A percentile compares a stretch with the other conserved stretches of the same genome.
Evolutionary conservation across 2,113 vertebrate species (phyloP).

Genomic region (Ploceus nigricollis): DNA sequence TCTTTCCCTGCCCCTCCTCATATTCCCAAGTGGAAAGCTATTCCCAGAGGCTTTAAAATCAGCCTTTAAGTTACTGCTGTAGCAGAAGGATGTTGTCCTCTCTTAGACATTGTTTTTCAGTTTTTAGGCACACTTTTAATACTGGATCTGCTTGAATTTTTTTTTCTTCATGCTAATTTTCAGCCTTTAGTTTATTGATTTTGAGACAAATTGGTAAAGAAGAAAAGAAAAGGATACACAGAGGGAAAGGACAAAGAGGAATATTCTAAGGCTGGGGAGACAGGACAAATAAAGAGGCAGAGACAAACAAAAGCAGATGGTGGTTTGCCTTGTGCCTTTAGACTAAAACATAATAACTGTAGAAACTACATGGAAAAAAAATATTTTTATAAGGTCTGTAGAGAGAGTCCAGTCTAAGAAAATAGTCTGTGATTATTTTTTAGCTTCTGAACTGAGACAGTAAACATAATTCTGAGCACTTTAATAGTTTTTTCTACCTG

Average conservation of each 20-base stretch:
- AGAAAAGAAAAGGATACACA: neutral
- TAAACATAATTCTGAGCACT: neutral
- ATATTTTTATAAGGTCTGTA: neutral
- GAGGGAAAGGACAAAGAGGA: neutral
- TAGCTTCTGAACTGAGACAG: neutral
- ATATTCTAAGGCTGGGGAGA: neutral
- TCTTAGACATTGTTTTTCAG: neutral
- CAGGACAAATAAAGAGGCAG: neutral
- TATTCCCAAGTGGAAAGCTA: neutral
- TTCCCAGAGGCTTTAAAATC: neutral
- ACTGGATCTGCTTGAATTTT: neutral
- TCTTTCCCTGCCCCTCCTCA: neutral
- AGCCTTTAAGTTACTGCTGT: neutral
- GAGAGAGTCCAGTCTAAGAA: neutral
- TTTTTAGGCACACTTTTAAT: neutral
- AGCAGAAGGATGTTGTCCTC: neutral
- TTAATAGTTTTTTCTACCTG: neutral
- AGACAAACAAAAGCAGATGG: neutral
- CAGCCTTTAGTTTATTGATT: neutral
- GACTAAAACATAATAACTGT: neutral
- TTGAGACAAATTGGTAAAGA: neutral
- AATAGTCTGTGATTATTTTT: neutral
- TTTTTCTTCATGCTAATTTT: neutral
- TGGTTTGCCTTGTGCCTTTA: neutral
- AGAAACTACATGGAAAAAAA: neutral